A percentile compares a stretch with the other conserved stretches of the same genome.
Conservation (phyloP, 2,113 vertebrate genomes). For the Anseranas semipalmata region DNA sequence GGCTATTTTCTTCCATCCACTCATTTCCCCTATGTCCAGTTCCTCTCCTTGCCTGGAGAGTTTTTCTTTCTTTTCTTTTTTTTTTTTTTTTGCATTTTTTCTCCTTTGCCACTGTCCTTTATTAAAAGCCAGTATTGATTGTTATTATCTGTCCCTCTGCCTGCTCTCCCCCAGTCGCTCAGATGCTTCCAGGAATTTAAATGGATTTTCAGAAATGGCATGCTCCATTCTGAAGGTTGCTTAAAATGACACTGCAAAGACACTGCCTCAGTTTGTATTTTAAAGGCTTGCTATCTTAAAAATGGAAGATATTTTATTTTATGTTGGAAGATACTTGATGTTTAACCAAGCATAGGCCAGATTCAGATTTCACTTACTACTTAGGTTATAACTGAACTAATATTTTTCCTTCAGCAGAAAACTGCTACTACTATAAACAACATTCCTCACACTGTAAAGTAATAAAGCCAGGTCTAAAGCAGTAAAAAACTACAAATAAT, state of each 20-base stretch:
- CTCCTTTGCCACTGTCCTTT: background rate
- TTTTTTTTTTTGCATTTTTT: background rate
- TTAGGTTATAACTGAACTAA: background rate
- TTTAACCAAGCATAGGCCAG: background rate
- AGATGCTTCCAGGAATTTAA: constrained; percentile 29
- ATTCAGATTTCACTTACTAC: background rate
- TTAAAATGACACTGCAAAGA: background rate
- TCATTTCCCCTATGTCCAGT: background rate
- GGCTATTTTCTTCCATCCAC: background rate
- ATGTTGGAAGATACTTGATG: background rate
- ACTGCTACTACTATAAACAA: background rate
- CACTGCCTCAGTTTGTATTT: background rate
- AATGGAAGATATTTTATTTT: background rate
- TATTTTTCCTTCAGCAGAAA: background rate
- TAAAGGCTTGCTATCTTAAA: background rate
- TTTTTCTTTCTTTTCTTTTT: background rate
- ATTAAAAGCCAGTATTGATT: constrained; percentile 7
- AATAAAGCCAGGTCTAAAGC: background rate
- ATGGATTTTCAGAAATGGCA: background rate
- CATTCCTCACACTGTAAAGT: background rate
- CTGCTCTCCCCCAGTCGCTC: background rate
- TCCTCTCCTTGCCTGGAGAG: background rate
- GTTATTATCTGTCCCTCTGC: background rate
- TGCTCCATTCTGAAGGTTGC: background rate
- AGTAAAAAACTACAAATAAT: background rate